These are phyloP conservation scores for Synanthedon myopaeformis DNA, from an alignment of 2,888 invertebrate species.

Conservation along the genomic window DNA sequence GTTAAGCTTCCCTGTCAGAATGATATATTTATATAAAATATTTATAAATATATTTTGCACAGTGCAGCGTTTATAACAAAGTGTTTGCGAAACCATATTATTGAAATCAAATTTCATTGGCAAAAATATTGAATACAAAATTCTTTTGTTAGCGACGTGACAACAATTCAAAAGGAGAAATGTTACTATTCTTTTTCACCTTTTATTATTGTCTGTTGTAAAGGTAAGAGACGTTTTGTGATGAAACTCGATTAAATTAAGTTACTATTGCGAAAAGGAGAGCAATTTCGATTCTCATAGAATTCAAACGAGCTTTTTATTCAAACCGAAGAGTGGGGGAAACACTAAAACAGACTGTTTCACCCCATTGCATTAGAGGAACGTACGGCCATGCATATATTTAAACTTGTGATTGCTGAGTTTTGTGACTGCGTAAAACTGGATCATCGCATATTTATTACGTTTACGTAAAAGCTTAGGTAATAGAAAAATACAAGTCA, in stretches of 20 bases:
- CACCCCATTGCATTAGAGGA: conserved; percentile 34
- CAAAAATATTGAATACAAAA: neutral
- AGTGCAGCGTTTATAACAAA: too few species aligned
- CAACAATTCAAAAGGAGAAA: conserved; percentile 3
- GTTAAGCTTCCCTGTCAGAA: too few species aligned
- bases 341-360: conserved; percentile 54
- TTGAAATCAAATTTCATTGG: neutral
- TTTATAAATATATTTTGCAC: too few species aligned
- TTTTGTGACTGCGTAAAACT: conserved; percentile 16
- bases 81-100: neutral
- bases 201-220: conserved; percentile 41
- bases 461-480: neutral
- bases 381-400: conserved; percentile 22
- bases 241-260: conserved; percentile 66
- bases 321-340: conserved; percentile 51
- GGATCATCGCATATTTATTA: neutral
- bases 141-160: neutral
- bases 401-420: conserved; percentile 24
- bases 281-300: conserved; percentile 66
- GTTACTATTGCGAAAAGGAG: conserved; percentile 63
- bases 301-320: conserved; percentile 69
- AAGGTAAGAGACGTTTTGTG: conserved; percentile 47
- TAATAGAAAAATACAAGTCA: neutral
- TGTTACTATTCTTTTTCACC: conserved; percentile 24
- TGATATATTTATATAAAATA: too few species aligned